Evolutionary conservation across 2,113 vertebrate genomes (phyloP), one percentile per base, ranked within the genome.

Genomic region (Platanista minor): DNA sequence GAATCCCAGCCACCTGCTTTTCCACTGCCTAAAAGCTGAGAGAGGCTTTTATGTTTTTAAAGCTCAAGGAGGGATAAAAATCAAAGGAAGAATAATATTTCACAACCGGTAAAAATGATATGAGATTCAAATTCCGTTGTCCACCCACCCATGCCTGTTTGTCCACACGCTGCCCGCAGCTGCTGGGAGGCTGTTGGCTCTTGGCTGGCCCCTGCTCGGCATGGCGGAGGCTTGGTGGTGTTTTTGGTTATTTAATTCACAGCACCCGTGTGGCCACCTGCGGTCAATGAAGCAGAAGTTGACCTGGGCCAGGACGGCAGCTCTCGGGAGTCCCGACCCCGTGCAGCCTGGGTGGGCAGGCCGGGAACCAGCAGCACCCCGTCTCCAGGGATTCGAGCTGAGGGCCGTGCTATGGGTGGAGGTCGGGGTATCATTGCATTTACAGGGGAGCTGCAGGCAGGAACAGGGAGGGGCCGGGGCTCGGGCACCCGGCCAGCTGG

Each of bases 341-440:
- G 2, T 12, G 13, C 8, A 36, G 8, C 43, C 61, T 6, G 27
- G 61, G 25, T 6, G 8, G 84, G 14, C 6, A 3, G 17, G 59
- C 2, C 3, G 2, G 54, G 29, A 23, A 12, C 43, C 43, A n/a
- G 75, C 8, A 31, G 8, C 61, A 0, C 54, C 21, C 39, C 67
- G 6, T 29, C 20, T 6, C 49, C 52, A 39, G 69, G 7, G 9
- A 8, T 33, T 43, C 75, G 49, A 52, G 72, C 57, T 36, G 61
- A 31, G 0, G 15, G 5, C 8, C 39, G 9, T 0, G 0, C 36
- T 0, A 2, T 13, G 18, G 10, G 9, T 17, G 69, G 10, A n/a
- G 21, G 61, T 33, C 4, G 5, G 10, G 23, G 8, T 3, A 6
- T 2, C 29, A 52, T 85, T 27, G 52, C 11, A 13, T 31, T 6